Evolutionary conservation across 2,888 invertebrate genomes (phyloP).

Genomic region (Rhagium mordax): DNA sequence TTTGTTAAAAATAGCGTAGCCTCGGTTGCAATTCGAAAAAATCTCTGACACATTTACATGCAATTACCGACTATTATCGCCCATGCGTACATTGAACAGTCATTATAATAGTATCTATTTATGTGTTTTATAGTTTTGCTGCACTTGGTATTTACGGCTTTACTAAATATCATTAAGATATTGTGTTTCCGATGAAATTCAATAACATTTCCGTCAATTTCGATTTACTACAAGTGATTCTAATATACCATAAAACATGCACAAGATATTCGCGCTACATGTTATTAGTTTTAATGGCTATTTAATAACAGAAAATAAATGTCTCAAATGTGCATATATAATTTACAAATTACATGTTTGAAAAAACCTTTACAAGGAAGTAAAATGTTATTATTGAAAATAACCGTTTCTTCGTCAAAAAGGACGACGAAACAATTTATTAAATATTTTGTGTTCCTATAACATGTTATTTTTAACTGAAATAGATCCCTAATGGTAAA

Average conservation of each 20-base stretch:
- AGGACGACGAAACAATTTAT: no score
- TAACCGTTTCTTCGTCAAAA: no score
- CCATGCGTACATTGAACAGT: not conserved
- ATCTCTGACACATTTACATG: constrained; percentile 25
- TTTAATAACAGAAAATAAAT: not conserved
- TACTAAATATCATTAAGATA: not conserved
- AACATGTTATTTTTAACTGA: no score
- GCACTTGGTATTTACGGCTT: not conserved
- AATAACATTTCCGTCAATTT: not conserved
- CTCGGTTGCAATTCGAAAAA: constrained; percentile 18
- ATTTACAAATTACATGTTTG: not conserved
- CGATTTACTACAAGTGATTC: not conserved
- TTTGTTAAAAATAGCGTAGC: constrained; percentile 11
- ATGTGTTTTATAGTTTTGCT: not conserved
- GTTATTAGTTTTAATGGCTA: not conserved
- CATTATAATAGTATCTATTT: not conserved
- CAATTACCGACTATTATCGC: constrained; percentile 1
- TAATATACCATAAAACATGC: not conserved
- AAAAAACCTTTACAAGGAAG: no score
- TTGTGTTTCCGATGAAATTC: not conserved
- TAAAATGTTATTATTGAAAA: no score
- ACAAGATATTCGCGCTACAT: not conserved
- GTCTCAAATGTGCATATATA: not conserved
- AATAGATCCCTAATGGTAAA: no score
- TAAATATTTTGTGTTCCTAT: no score